Evolutionary conservation across 2,113 vertebrate genomes (phyloP).

Genomic region (Collichthys lucidus): DNA sequence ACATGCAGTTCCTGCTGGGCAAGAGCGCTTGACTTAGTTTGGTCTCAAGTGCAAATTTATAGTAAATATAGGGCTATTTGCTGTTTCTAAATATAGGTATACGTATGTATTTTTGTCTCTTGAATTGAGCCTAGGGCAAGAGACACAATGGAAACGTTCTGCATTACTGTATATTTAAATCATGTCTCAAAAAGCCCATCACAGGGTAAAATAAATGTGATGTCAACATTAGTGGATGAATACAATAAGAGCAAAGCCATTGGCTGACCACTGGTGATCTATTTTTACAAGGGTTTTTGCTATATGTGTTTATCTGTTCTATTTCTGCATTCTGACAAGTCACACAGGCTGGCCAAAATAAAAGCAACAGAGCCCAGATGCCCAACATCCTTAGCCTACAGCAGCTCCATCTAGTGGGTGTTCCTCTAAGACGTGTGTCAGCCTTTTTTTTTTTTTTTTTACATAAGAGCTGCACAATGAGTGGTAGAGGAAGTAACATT

Average conservation of each 20-base stretch:
- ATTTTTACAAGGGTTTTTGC: slow-evolving; percentile 58
- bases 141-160: neutral
- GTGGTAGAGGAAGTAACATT: no score
- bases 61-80: slow-evolving; percentile 36
- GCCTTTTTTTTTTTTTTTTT: neutral
- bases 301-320: slow-evolving; percentile 70
- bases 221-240: slow-evolving; percentile 40
- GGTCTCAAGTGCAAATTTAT: slow-evolving; percentile 24
- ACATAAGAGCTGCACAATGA: slow-evolving; percentile 6
- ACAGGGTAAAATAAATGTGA: neutral
- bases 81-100: slow-evolving; percentile 14
- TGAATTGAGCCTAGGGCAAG: neutral
- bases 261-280: slow-evolving; percentile 40
- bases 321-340: slow-evolving; percentile 61
- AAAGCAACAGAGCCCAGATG: slow-evolving; percentile 18
- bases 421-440: neutral
- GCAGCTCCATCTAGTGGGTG: slow-evolving; percentile 59
- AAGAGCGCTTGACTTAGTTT: slow-evolving; percentile 9
- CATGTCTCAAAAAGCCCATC: slow-evolving; percentile 2
- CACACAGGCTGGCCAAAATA: slow-evolving; percentile 27
- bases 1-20: slow-evolving; percentile 41
- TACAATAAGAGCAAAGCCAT: slow-evolving; percentile 31
- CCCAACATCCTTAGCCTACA: neutral
- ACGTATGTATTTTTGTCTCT: neutral
- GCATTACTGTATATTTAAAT: slow-evolving; percentile 15